Evolutionary conservation across 2,888 invertebrate species (phyloP).

Genomic region (Ormyrus labotus): DNA sequence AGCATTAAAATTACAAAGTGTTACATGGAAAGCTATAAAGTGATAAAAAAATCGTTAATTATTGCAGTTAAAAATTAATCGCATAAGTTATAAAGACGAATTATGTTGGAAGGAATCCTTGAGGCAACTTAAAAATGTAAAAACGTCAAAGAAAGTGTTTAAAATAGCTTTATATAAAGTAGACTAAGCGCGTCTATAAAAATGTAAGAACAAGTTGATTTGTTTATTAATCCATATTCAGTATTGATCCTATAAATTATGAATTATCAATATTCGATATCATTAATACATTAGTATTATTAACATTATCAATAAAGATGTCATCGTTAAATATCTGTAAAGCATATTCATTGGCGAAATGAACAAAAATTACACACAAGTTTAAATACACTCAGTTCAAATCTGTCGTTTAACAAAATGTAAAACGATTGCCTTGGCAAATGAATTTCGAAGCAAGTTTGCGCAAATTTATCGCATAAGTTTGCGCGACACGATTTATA

Average conservation of each 20-base stretch:
- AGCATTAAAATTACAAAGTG: conserved; percentile 16
- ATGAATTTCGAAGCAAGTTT: conserved; percentile 44
- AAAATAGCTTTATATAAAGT: conserved; percentile 56
- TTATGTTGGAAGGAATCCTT: conserved; percentile 49
- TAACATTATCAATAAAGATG: conserved; percentile 47
- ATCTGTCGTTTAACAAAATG: conserved; percentile 50
- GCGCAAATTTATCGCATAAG: conserved; percentile 10
- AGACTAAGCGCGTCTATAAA: conserved; percentile 48
- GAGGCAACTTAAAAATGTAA: conserved; percentile 43
- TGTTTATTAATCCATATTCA: conserved; percentile 44
- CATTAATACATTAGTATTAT: conserved; percentile 50
- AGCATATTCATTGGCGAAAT: conserved; percentile 34
- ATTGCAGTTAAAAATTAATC: conserved; percentile 39
- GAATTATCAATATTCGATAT: conserved; percentile 49
- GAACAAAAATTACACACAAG: conserved; percentile 36
- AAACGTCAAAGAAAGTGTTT: conserved; percentile 57
- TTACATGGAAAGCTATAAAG: conserved; percentile 42
- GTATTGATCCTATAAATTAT: conserved; percentile 30
- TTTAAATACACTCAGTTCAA: conserved; percentile 50
- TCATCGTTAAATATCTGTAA: conserved; percentile 42
- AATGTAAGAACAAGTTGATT: conserved; percentile 42
- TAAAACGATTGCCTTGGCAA: conserved; percentile 54
- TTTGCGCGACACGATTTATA: conserved; percentile 46
- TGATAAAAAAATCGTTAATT: conserved; percentile 55
- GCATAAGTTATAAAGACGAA: conserved; percentile 43